Percentiles rank a stretch among this genome's conserved stretches.
Evolutionary conservation across 2,797 vertebrate species (phyloP).

Genomic region (Pampus argenteus): DNA sequence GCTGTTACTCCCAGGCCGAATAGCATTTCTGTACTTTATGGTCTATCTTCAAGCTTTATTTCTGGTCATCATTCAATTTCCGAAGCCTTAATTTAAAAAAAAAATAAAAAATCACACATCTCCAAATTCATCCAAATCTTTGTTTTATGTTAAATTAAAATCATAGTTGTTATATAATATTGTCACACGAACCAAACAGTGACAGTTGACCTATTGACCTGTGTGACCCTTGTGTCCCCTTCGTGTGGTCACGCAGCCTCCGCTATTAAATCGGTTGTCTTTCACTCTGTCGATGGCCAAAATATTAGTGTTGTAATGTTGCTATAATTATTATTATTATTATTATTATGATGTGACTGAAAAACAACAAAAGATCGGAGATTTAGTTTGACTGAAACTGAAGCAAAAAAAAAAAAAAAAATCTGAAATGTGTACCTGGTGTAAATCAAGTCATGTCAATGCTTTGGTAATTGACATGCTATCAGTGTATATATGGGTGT

Average conservation of each 20-base stretch:
- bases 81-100: constrained; percentile 27
- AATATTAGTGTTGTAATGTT: constrained; percentile 41
- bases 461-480: constrained; percentile 19
- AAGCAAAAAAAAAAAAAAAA: constrained; percentile 35
- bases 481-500: constrained; percentile 30
- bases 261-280: neutral
- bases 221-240: constrained; percentile 4
- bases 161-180: neutral
- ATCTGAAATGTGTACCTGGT: constrained; percentile 27
- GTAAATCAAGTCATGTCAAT: constrained; percentile 27
- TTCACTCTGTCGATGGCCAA: constrained; percentile 10
- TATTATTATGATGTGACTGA: constrained; percentile 43
- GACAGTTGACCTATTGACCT: neutral
- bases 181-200: neutral
- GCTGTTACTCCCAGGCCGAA: neutral
- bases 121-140: constrained; percentile 12
- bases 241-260: neutral
- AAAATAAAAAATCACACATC: too few relatives aligned
- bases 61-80: neutral
- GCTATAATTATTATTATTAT: neutral
- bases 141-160: neutral
- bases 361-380: constrained; percentile 32
- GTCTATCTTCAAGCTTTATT: constrained; percentile 6
- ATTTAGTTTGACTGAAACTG: constrained; percentile 46
- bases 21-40: neutral